These are phyloP conservation scores for Gobiocypris rarus DNA, from an alignment of 2,113 vertebrate genomes.

Conservation along the genomic window DNA sequence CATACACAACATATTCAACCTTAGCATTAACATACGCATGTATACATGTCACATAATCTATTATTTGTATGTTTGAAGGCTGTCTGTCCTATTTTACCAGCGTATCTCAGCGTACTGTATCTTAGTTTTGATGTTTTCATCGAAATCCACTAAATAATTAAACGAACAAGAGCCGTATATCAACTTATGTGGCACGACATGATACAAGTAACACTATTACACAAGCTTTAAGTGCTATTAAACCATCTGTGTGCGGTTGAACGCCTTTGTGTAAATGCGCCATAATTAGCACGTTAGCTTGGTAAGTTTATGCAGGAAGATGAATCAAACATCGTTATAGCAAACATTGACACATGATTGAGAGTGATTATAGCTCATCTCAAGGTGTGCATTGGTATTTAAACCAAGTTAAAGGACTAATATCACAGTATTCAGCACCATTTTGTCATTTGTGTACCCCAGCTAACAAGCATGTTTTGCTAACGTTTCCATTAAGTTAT, in stretches of 20 bases:
- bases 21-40: neutral
- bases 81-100: neutral
- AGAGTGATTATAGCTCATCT: neutral
- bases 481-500: neutral
- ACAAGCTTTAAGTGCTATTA: neutral
- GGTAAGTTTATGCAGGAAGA: neutral
- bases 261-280: neutral
- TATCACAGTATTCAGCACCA: neutral
- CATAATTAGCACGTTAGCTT: constrained; percentile 14
- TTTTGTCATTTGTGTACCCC: too few species aligned
- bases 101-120: neutral
- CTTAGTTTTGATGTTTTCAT: neutral
- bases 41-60: neutral
- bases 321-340: neutral
- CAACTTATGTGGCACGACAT: neutral
- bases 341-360: neutral
- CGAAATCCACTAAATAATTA: neutral
- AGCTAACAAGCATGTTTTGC: neutral
- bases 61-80: neutral
- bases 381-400: neutral
- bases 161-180: neutral
- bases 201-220: neutral
- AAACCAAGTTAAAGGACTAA: neutral
- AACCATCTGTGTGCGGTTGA: neutral
- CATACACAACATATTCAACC: neutral